Conservation (phyloP, 2,888 invertebrate genomes). For the Melipona beecheii region DNA sequence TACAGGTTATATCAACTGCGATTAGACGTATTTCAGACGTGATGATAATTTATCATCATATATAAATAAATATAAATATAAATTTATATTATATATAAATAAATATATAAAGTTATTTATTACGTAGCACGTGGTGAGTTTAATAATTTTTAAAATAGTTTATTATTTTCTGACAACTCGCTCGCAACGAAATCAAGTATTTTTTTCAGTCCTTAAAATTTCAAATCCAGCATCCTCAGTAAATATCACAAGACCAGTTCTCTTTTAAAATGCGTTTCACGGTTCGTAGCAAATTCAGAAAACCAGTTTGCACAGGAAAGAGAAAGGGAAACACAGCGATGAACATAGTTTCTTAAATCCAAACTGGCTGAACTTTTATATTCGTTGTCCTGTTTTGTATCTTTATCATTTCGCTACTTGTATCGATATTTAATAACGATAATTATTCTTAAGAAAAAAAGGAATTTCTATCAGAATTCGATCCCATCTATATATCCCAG, state of each 20-base stretch:
- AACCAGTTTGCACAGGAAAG: slow-evolving; percentile 19
- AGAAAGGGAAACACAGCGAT: not conserved
- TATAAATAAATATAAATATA: too few species aligned
- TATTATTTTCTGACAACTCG: too few species aligned
- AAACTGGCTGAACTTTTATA: not conserved
- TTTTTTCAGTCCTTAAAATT: too few species aligned
- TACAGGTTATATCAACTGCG: too few species aligned
- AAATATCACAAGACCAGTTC: not conserved
- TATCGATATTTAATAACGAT: not conserved
- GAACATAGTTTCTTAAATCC: not conserved
- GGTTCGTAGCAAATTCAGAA: not conserved
- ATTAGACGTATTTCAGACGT: too few species aligned
- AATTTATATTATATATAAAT: too few species aligned
- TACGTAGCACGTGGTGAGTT: too few species aligned
- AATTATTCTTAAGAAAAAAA: not conserved
- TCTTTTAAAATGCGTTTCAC: not conserved
- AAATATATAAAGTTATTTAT: too few species aligned
- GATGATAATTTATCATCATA: too few species aligned
- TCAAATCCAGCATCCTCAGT: not conserved
- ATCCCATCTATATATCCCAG: too few species aligned
- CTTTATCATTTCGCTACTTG: not conserved
- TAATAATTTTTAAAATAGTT: too few species aligned
- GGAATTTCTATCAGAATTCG: not conserved
- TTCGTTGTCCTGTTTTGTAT: not conserved
- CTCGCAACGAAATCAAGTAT: too few species aligned